Percentiles rank a stretch among this genome's conserved stretches.
Evolutionary conservation across 2,113 vertebrate genomes (phyloP).

Genomic region (Thamnophis sirtalis): DNA sequence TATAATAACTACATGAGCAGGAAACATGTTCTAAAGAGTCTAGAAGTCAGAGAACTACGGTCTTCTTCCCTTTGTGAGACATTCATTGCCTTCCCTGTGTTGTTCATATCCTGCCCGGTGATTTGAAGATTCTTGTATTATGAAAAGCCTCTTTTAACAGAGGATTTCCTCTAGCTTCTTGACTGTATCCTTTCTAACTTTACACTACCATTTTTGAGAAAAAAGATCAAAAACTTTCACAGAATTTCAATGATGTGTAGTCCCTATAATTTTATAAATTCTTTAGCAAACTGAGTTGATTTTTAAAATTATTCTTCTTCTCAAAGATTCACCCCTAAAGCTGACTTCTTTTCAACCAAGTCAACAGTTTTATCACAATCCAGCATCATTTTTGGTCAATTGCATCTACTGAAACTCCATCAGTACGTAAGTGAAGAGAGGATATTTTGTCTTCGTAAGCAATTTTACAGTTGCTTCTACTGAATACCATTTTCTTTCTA

Average conservation of each 20-base stretch:
- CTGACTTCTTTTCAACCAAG: background rate
- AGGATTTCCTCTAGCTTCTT: background rate
- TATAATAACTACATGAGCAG: background rate
- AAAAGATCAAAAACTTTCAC: background rate
- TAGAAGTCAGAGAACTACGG: background rate
- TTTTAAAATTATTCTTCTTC: background rate
- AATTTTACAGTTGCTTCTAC: background rate
- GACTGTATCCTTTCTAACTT: background rate
- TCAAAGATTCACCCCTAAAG: background rate
- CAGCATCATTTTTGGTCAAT: background rate
- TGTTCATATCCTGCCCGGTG: background rate
- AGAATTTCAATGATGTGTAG: background rate
- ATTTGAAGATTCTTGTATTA: background rate
- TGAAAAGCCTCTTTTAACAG: background rate
- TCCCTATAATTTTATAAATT: background rate
- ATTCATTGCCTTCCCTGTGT: background rate
- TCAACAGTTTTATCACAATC: background rate
- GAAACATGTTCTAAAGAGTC: background rate
- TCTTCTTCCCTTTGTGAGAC: background rate
- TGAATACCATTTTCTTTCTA: background rate
- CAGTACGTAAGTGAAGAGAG: background rate
- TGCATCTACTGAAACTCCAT: background rate
- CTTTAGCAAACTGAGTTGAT: background rate
- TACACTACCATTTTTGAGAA: background rate
- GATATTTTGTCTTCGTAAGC: background rate